Conservation (phyloP, 2,888 invertebrate genomes). For the Colletes collaris region DNA sequence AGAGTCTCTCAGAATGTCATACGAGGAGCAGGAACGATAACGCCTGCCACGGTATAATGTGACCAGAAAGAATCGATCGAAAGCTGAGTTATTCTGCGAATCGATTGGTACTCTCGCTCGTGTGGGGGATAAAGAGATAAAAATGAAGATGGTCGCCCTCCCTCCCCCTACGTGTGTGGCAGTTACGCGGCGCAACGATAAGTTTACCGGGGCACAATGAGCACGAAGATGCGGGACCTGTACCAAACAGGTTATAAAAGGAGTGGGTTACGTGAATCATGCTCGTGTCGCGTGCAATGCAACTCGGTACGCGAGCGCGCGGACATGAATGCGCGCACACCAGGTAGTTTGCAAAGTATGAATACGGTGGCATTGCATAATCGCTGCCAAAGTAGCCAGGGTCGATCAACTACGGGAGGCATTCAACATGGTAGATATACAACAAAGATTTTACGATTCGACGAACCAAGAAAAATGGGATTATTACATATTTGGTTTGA, state of each 20-base stretch:
- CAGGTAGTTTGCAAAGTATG: constrained; percentile 10
- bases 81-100: constrained; percentile 23
- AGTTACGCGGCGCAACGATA: constrained; percentile 44
- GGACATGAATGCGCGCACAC: constrained; percentile 16
- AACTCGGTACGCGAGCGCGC: constrained; percentile 21
- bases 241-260: constrained; percentile 61
- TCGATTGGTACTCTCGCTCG: constrained; percentile 15
- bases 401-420: constrained; percentile 22
- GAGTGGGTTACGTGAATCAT: constrained; percentile 68
- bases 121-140: constrained; percentile 34
- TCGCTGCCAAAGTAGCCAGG: constrained; percentile 28
- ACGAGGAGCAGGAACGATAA: constrained; percentile 15
- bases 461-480: no score
- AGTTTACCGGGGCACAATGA: constrained; percentile 47
- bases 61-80: not conserved
- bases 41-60: constrained; percentile 11
- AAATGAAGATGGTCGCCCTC: constrained; percentile 21
- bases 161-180: constrained; percentile 30
- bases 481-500: no score
- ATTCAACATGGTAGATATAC: not conserved
- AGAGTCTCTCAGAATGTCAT: not conserved
- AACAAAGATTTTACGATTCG: not conserved
- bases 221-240: constrained; percentile 56
- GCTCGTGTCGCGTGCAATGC: constrained; percentile 61
- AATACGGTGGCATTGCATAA: constrained; percentile 32